These are phyloP conservation scores for Melipona quadrifasciata DNA, from an alignment of 1,140 invertebrate genomes.

Conservation along the genomic window DNA sequence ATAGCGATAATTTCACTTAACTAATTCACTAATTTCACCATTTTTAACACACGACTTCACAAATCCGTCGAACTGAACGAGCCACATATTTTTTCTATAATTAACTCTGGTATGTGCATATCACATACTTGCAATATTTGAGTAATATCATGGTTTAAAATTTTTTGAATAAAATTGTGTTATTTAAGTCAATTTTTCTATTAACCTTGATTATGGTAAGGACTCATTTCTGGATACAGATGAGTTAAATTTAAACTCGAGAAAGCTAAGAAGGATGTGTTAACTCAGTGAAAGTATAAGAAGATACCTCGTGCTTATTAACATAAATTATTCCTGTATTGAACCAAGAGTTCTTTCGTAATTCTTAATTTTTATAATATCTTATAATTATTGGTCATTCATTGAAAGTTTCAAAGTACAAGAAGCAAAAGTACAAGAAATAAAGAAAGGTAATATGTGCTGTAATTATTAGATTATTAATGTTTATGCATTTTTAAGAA, in stretches of 20 bases:
- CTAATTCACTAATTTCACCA: slow-evolving; percentile 47
- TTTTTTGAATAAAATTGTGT: neutral
- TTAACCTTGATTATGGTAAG: neutral
- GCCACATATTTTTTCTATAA: slow-evolving; percentile 6
- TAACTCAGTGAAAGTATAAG: neutral
- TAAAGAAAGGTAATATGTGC: neutral
- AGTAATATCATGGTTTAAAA: too few relatives aligned
- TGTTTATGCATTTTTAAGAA: too few relatives aligned
- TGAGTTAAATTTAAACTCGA: neutral
- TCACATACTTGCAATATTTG: too few relatives aligned
- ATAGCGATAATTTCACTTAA: slow-evolving; percentile 44
- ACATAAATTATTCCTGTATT: neutral
- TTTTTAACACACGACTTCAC: neutral
- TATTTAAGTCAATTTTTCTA: neutral
- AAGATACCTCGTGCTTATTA: neutral
- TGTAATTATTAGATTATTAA: too few relatives aligned
- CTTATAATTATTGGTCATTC: neutral
- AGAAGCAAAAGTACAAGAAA: neutral
- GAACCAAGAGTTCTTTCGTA: neutral
- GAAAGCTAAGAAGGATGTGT: neutral
- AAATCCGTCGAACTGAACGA: neutral
- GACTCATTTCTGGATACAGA: neutral
- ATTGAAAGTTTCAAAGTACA: too few relatives aligned
- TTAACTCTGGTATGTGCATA: neutral
- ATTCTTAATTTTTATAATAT: neutral